Evolutionary conservation across 1,140 invertebrate genomes (phyloP).

Genomic region (fruit fly (Drosophila melanogaster)): DNA sequence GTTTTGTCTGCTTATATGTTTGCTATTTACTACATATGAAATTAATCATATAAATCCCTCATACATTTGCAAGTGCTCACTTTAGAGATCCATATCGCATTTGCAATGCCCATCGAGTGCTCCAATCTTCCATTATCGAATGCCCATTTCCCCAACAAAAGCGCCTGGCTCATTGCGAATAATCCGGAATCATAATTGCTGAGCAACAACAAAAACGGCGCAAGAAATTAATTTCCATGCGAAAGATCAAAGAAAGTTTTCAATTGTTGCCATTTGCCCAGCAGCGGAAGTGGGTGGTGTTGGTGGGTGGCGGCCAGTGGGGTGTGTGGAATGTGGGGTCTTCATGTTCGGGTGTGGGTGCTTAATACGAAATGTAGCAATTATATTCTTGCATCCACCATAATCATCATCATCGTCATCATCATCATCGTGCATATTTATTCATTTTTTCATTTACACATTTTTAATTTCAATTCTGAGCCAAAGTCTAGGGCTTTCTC

Average conservation of each 20-base stretch:
- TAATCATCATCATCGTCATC: background rate
- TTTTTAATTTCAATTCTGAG: constrained; percentile 77
- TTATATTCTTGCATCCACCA: constrained; percentile 50
- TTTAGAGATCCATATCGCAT: background rate
- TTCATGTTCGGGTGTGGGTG: constrained; percentile 21
- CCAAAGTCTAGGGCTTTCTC: constrained; percentile 52
- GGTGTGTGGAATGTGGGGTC: too few relatives aligned
- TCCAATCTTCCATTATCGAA: constrained; percentile 28
- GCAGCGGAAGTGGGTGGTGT: constrained; percentile 32
- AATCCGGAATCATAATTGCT: constrained; percentile 28
- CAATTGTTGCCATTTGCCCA: constrained; percentile 81
- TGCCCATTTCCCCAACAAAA: background rate
- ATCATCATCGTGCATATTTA: constrained; percentile 61
- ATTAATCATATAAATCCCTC: too few relatives aligned
- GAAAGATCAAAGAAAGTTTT: constrained; percentile 79
- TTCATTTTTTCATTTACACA: constrained; percentile 80
- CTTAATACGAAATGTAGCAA: constrained; percentile 80
- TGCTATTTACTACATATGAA: background rate
- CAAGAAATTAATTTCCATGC: constrained; percentile 75
- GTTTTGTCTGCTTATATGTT: background rate
- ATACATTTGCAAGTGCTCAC: too few relatives aligned
- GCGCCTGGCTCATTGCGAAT: constrained; percentile 21
- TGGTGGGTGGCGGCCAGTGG: background rate
- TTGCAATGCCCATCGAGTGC: constrained; percentile 19
- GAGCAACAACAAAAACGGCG: constrained; percentile 40